These are phyloP conservation scores for Drosophila kikkawai DNA, from an alignment of 1,140 invertebrate species.

Conservation along the genomic window DNA sequence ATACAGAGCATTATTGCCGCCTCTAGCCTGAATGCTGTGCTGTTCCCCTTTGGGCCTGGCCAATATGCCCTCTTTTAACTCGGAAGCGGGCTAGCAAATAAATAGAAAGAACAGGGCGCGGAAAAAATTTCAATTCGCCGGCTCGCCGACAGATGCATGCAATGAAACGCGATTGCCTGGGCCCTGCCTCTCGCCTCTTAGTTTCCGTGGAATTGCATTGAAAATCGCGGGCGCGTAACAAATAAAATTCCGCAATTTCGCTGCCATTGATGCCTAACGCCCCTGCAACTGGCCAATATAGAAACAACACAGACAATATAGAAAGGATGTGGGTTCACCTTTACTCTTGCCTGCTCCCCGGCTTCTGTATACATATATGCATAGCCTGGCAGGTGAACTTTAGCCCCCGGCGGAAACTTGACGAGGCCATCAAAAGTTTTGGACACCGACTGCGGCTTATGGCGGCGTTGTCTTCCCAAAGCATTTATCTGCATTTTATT, in stretches of 20 bases:
- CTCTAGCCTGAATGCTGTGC: slow-evolving; percentile 40
- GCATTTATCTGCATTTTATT: slow-evolving; percentile 81
- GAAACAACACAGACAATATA: slow-evolving; percentile 25
- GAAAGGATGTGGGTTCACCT: slow-evolving; percentile 11
- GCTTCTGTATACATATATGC: background rate
- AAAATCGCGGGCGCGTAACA: slow-evolving; percentile 76
- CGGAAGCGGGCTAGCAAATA: background rate
- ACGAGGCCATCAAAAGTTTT: slow-evolving; percentile 74
- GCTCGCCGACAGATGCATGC: slow-evolving; percentile 29
- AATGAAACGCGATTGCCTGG: slow-evolving; percentile 36
- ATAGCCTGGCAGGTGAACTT: slow-evolving; percentile 31
- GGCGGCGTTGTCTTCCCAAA: slow-evolving; percentile 37
- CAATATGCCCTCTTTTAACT: slow-evolving; percentile 51
- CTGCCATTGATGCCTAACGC: slow-evolving; percentile 61
- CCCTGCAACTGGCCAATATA: slow-evolving; percentile 40
- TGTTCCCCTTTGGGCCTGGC: slow-evolving; percentile 9
- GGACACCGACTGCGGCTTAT: slow-evolving; percentile 67
- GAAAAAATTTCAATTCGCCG: slow-evolving; percentile 53
- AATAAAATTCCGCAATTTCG: slow-evolving; percentile 76
- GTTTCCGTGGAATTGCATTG: slow-evolving; percentile 64
- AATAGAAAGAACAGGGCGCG: slow-evolving; percentile 25
- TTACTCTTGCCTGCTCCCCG: background rate
- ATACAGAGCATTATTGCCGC: slow-evolving; percentile 69
- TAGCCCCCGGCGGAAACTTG: slow-evolving; percentile 46
- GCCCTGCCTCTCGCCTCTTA: slow-evolving; percentile 11